Conservation (phyloP, 2,888 invertebrate genomes). For the Lasioglossum leucozonium region DNA sequence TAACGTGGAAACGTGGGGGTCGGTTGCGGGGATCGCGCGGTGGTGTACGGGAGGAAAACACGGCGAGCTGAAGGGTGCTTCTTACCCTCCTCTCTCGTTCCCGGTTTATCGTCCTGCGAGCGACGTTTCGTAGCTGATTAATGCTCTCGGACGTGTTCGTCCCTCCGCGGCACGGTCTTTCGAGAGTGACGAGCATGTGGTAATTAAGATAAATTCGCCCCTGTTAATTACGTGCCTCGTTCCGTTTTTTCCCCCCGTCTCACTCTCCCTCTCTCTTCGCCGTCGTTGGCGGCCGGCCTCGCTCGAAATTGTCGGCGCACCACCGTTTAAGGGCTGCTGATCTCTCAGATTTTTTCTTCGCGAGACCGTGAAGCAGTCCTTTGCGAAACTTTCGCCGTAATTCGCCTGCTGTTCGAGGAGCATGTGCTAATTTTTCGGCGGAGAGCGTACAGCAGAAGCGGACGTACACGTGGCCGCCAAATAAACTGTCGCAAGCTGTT, state of each 20-base stretch:
- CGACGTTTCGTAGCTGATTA: conserved; percentile 50
- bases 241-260: background rate
- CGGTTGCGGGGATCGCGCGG: background rate
- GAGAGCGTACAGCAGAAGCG: background rate
- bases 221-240: conserved; percentile 6
- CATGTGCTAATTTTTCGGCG: background rate
- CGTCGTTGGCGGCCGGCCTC: background rate
- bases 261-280: background rate
- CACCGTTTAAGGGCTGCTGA: background rate
- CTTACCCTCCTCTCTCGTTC: conserved; percentile 31
- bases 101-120: conserved; percentile 46
- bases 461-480: background rate
- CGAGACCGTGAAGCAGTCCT: background rate
- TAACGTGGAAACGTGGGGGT: conserved; percentile 21
- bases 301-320: background rate
- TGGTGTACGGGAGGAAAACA: conserved; percentile 19
- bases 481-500: background rate
- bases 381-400: background rate
- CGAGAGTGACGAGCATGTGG: conserved; percentile 1
- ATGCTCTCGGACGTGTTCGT: conserved; percentile 23
- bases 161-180: background rate
- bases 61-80: conserved; percentile 39
- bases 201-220: conserved; percentile 35
- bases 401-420: background rate
- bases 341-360: conserved; percentile 1